A percentile compares a stretch with the other conserved stretches of the same genome.
These are phyloP conservation scores for Apteryx owenii DNA, from an alignment of 2,113 vertebrate genomes.

Conservation along the genomic window DNA sequence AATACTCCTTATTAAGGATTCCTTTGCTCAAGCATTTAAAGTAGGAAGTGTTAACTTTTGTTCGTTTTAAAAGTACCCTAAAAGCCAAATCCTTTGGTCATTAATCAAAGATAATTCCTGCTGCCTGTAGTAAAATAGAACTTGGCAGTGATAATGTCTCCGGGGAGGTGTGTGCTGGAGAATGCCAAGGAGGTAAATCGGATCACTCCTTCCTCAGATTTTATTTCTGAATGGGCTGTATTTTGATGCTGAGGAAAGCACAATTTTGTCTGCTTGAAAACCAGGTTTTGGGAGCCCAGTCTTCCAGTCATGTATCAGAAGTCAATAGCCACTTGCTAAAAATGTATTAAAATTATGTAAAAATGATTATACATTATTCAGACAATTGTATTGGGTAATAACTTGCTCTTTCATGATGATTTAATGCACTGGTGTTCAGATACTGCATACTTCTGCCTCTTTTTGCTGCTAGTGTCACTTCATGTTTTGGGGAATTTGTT, in stretches of 20 bases:
- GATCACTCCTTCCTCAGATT: not conserved
- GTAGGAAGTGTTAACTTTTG: not conserved
- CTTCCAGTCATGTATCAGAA: not conserved
- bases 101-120: not conserved
- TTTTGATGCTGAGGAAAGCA: not conserved
- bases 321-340: not conserved
- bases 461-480: not conserved
- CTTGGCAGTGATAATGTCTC: not conserved
- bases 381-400: not conserved
- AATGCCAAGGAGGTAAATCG: not conserved
- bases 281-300: not conserved
- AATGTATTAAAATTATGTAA: not conserved
- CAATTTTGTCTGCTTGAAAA: not conserved
- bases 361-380: not conserved
- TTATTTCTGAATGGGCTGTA: not conserved
- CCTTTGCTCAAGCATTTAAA: not conserved
- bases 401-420: not conserved
- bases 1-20: not conserved
- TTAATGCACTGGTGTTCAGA: not conserved
- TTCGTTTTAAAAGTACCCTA: not conserved
- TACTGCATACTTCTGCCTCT: not conserved
- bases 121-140: not conserved
- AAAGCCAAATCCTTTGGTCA: not conserved
- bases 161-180: not conserved
- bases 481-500: not conserved